A percentile compares a stretch with the other conserved stretches of the same genome.
phyloP scores from a whole-genome alignment of 2,113 vertebrate genomes.

The Rhinopomastus cyanomelas region DNA sequence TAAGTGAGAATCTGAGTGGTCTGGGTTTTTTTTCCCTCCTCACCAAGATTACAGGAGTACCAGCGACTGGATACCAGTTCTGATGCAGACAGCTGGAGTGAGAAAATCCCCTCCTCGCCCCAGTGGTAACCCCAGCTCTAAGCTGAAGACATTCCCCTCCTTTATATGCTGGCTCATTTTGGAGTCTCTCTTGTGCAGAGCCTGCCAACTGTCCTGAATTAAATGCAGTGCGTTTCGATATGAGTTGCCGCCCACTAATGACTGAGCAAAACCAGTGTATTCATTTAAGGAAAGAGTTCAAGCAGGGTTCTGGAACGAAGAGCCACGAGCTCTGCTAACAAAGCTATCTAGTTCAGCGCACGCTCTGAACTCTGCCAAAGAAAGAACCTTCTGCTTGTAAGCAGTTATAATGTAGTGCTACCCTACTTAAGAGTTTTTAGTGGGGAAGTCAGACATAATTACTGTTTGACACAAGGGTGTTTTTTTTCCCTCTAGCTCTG shows the following conservation, averaged over 20 bases:
- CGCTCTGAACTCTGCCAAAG: constrained; percentile 18
- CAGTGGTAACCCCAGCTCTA: constrained; percentile 25
- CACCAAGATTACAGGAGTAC: not conserved
- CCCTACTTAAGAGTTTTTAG: not conserved
- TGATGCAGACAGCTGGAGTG: constrained; percentile 39
- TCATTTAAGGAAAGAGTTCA: constrained; percentile 54
- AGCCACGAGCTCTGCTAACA: constrained; percentile 1
- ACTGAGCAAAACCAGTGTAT: constrained; percentile 55
- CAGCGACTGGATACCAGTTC: not conserved
- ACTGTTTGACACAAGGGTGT: constrained; percentile 48
- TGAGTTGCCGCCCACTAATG: constrained; percentile 59
- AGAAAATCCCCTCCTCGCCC: constrained; percentile 5
- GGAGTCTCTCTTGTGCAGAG: constrained; percentile 64
- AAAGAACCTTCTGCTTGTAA: constrained; percentile 46
- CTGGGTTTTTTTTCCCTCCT: not conserved
- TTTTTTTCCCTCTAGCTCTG: constrained; percentile 18
- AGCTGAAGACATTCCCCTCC: constrained; percentile 31
- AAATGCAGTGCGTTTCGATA: constrained; percentile 9
- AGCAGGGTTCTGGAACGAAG: not conserved
- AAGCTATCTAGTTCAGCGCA: constrained; percentile 56
- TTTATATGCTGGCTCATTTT: constrained; percentile 55
- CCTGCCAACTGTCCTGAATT: constrained; percentile 73
- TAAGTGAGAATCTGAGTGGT: not conserved
- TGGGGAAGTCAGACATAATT: constrained; percentile 60
- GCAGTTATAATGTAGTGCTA: constrained; percentile 12